Conservation (phyloP, 2,113 vertebrate genomes). For the Halcyon malimbica region DNA sequence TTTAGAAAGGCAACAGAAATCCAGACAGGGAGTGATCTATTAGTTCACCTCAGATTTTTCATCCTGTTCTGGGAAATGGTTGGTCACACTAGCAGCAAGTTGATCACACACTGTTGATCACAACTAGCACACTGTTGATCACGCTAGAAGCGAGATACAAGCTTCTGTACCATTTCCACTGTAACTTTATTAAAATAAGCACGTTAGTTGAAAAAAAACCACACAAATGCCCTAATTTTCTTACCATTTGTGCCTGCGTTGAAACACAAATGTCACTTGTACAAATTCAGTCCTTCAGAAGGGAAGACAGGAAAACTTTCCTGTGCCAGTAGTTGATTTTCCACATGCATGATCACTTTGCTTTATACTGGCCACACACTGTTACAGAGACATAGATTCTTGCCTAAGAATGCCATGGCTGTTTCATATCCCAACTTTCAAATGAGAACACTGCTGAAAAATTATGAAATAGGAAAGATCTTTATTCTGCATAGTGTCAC, state of each 20-base stretch:
- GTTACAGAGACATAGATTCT: not conserved
- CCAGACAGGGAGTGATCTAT: not conserved
- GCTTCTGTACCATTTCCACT: not conserved
- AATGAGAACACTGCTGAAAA: constrained; percentile 14
- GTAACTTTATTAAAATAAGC: not conserved
- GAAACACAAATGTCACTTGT: not conserved
- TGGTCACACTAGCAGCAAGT: not conserved
- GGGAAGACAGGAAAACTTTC: not conserved
- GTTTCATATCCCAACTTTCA: not conserved
- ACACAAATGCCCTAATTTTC: not conserved
- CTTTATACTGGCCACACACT: constrained; percentile 19
- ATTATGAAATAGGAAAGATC: not conserved
- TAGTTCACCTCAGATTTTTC: not conserved
- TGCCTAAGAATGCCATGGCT: not conserved
- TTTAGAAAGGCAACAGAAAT: not conserved
- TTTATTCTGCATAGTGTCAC: not conserved
- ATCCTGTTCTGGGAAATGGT: not conserved
- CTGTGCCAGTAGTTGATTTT: constrained; percentile 38
- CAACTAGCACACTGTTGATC: not conserved
- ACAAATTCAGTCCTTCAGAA: not conserved
- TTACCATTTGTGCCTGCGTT: not conserved
- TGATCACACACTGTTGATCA: not conserved
- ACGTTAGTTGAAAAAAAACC: not conserved
- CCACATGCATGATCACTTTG: constrained; percentile 49
- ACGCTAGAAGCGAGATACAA: not conserved